Percentiles rank a stretch among this genome's conserved stretches.
Conservation (phyloP, 2,888 invertebrate genomes). For the Parnassius mnemosyne region DNA sequence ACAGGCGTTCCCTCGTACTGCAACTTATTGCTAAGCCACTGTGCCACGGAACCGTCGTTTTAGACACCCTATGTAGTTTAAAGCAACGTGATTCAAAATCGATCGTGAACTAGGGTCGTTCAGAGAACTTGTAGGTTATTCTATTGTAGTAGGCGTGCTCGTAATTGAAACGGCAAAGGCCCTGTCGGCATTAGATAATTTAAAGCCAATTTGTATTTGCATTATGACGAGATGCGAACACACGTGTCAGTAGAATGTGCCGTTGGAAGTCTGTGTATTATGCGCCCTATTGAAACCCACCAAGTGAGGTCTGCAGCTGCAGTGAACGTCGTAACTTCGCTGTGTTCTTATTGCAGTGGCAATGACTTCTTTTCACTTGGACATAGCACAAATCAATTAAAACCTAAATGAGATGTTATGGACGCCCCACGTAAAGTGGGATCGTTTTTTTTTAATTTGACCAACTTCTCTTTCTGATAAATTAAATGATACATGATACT, state of each 20-base stretch:
- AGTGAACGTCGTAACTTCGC: slow-evolving; percentile 1
- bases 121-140: not conserved
- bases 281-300: slow-evolving; percentile 9
- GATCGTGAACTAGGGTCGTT: too few species aligned
- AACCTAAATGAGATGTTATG: too few species aligned
- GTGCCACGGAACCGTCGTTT: too few species aligned
- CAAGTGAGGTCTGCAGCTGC: slow-evolving; percentile 20
- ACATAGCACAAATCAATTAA: too few species aligned
- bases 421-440: too few species aligned
- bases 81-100: too few species aligned
- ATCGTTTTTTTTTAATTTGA: not conserved
- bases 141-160: slow-evolving; percentile 24
- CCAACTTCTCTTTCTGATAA: not conserved
- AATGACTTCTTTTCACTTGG: slow-evolving; percentile 15
- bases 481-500: not conserved
- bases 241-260: slow-evolving; percentile 10
- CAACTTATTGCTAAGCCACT: too few species aligned
- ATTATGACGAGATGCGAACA: slow-evolving; percentile 35
- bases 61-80: too few species aligned
- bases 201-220: slow-evolving; percentile 57
- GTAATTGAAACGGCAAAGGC: slow-evolving; percentile 1
- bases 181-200: slow-evolving; percentile 45
- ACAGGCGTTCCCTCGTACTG: too few species aligned
- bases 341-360: slow-evolving; percentile 1
- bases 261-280: not conserved